A percentile compares a stretch with the other conserved stretches of the same genome.
These are phyloP conservation scores for Conus canariensis DNA, from an alignment of 2,888 invertebrate species.

Conservation along the genomic window DNA sequence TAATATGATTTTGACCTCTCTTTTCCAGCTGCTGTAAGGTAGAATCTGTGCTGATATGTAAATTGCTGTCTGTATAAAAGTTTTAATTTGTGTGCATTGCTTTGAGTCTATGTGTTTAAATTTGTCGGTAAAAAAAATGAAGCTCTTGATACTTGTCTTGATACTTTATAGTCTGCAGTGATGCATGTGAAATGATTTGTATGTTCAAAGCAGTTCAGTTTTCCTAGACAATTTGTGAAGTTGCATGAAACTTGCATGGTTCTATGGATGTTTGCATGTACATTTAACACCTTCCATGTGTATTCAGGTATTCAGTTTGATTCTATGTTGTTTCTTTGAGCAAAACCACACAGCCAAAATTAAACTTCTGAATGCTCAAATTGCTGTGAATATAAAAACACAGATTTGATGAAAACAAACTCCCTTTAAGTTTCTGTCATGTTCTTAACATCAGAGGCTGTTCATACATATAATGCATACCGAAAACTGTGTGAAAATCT, in stretches of 20 bases:
- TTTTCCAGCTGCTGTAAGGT: conserved; percentile 9
- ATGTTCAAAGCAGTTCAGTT: background rate
- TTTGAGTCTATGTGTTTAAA: background rate
- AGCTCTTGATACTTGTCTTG: background rate
- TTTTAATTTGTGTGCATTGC: background rate
- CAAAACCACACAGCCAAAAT: background rate
- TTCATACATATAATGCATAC: no score
- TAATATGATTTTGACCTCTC: background rate
- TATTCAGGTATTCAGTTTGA: background rate
- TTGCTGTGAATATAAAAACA: background rate
- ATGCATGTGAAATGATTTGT: background rate
- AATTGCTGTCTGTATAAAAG: background rate
- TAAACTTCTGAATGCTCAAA: background rate
- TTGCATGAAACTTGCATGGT: background rate
- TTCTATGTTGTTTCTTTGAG: background rate
- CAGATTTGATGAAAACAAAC: background rate
- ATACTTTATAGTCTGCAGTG: background rate
- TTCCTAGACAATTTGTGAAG: no score
- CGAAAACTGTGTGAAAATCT: no score
- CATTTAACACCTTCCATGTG: background rate
- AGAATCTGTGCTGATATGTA: background rate
- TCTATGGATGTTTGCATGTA: background rate
- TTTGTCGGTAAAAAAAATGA: background rate
- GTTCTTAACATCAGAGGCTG: no score
- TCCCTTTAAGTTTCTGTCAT: no score